A percentile compares a stretch with the other conserved stretches of the same genome.
phyloP scores from a whole-genome alignment of 2,113 vertebrate genomes.

The Sinosuthora webbiana region DNA sequence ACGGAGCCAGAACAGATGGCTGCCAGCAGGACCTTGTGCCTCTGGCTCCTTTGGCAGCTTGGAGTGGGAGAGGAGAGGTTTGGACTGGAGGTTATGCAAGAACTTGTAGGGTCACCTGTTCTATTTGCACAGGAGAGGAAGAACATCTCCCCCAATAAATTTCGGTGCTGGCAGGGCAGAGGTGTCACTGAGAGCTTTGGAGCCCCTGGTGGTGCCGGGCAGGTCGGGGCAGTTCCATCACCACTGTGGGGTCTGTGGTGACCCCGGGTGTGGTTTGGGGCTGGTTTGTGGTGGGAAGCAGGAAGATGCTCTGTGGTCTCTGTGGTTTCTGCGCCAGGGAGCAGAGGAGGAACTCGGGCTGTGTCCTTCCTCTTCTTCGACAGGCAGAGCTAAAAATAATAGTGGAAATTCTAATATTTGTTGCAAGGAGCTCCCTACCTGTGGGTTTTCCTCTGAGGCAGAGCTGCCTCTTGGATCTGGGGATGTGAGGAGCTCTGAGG shows the following conservation, averaged over 20 bases:
- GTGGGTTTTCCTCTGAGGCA: neutral
- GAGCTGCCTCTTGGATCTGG: neutral
- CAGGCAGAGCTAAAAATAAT: neutral
- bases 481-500: neutral
- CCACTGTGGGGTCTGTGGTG: neutral
- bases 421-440: neutral
- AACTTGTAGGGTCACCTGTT: neutral
- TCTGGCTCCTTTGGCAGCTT: neutral
- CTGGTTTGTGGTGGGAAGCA: neutral
- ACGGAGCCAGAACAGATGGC: neutral
- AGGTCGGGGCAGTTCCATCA: neutral
- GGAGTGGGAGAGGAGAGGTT: neutral
- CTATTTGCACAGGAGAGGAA: neutral
- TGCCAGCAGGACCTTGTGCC: neutral
- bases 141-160: fast-evolving
- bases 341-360: neutral
- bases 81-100: neutral
- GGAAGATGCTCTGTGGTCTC: neutral
- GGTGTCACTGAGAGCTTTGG: neutral
- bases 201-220: neutral
- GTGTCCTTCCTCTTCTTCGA: neutral
- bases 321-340: neutral
- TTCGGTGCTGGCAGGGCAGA: neutral
- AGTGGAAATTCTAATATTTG: neutral
- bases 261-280: fast-evolving